A percentile compares a stretch with the other conserved stretches of the same genome.
Conservation (phyloP, 2,888 invertebrate species). For the Chymomyza fuscimana region DNA sequence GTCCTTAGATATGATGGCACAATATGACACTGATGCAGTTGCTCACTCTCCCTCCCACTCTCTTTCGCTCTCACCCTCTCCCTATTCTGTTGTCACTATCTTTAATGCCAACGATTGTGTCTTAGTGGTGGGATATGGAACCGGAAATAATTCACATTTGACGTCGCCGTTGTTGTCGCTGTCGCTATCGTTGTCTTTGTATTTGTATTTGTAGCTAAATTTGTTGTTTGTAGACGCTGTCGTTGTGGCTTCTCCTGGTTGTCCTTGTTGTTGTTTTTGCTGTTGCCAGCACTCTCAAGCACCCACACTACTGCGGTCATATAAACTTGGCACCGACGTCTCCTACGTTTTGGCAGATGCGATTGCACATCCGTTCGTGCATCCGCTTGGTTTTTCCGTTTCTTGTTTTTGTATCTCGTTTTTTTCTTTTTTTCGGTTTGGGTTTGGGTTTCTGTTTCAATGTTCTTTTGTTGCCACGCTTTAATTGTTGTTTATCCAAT, state of each 20-base stretch:
- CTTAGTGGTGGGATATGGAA: conserved; percentile 7
- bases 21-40: background rate
- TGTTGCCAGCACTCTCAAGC: background rate
- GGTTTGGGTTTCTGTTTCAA: background rate
- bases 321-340: conserved; percentile 13
- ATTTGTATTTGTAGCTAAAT: no score
- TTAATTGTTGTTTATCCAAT: conserved; percentile 28
- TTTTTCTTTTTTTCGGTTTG: background rate
- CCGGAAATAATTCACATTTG: conserved; percentile 21
- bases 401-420: background rate
- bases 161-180: background rate
- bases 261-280: background rate
- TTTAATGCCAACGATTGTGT: background rate
- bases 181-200: background rate
- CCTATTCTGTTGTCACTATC: background rate
- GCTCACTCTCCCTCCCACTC: background rate
- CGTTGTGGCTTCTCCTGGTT: background rate
- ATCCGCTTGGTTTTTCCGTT: conserved; percentile 10
- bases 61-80: no score
- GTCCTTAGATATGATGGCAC: background rate
- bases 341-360: conserved; percentile 15
- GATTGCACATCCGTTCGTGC: conserved; percentile 23
- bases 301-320: conserved; percentile 10
- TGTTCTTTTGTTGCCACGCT: conserved; percentile 3
- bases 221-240: background rate